Evolutionary conservation across 37 sponge, comb jelly and placozoan genomes (phyloP), one percentile per base, ranked within the genome.

Genomic region (Dysidea cf. avara): DNA sequence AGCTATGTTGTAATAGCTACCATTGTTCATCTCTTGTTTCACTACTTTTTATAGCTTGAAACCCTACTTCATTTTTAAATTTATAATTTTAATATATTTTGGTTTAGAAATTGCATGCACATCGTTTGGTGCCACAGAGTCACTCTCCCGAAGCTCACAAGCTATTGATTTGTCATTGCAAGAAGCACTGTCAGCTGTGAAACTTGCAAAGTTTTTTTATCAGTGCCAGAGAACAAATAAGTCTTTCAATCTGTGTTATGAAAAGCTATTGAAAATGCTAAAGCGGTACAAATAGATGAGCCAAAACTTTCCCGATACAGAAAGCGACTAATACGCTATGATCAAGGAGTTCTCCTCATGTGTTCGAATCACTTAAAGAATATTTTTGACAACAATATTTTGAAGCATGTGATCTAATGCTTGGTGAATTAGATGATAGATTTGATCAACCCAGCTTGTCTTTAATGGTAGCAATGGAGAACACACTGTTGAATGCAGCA

Each of bases 341-440:
- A 78, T 1, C 48, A 39, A 65, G 77, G 86, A 51, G 37, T 62
- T 71, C 32, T 22, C 60, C 39, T 24, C 74, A 79, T 70, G 26
- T 22, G 30, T 78, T 30, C 36, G 29, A 53, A 12, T 26, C 49
- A 54, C 38, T 74, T 53, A 71, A 58, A 36, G 59, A 71, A 46
- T 79, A 56, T 38, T 78, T 32, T 64, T 53, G 58, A 17, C 72
- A 84, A 9, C 39, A n/a, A 35, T 84, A 63, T 53, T 84, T 68
- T 78, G 86, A 84, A 61, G 86, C 77, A 9, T 76, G 76, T 77
- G 86, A 84, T 38, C 68, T 70, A 33, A 56, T 70, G 25, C 22
- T 29, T 49, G 49, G 63, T 54, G 80, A 49, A 28, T 36, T 86
- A 48, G 47, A 60, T 4, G 56, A 57, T 31, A 43, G 82, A 26